Evolutionary conservation across 2,113 vertebrate genomes (phyloP).

Genomic region (Trogon surrucura): DNA sequence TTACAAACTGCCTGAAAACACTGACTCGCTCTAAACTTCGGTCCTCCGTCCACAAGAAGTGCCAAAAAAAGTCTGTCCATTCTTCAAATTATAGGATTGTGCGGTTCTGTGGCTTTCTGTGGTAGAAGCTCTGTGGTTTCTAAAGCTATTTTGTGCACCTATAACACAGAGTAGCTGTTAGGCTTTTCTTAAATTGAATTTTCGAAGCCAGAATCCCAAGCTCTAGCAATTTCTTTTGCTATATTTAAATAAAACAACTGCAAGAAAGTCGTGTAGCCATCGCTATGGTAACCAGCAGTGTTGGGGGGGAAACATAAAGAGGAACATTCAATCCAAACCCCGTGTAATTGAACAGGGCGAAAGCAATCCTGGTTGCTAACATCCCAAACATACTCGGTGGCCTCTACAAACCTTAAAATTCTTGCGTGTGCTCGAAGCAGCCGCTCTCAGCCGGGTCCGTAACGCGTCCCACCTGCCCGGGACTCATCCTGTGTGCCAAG

Average conservation of each 20-base stretch:
- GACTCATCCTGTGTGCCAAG: neutral
- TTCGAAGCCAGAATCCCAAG: slow-evolving; percentile 5
- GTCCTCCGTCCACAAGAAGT: slow-evolving; percentile 21
- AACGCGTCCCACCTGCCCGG: neutral
- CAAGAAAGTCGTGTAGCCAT: slow-evolving; percentile 7
- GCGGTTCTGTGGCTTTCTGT: slow-evolving; percentile 48
- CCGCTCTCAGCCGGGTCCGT: neutral
- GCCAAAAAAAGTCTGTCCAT: slow-evolving; percentile 51
- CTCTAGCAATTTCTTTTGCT: slow-evolving; percentile 47
- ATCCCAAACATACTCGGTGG: neutral
- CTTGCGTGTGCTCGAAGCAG: neutral
- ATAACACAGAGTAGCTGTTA: slow-evolving; percentile 44
- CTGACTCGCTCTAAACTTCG: neutral
- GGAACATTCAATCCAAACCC: neutral
- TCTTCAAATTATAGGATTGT: slow-evolving; percentile 48
- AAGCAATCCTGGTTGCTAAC: neutral
- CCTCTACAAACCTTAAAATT: neutral
- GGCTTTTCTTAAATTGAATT: slow-evolving; percentile 48
- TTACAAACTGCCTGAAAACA: neutral
- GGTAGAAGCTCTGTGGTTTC: slow-evolving; percentile 46
- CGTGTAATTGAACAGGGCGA: neutral
- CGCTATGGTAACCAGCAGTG: neutral
- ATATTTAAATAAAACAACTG: slow-evolving; percentile 55
- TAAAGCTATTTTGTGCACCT: slow-evolving; percentile 59
- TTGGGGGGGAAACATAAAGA: neutral